Percentiles rank a stretch among this genome's conserved stretches.
phyloP scores from a whole-genome alignment of 2,113 vertebrate genomes.

The Podilymbus podiceps region DNA sequence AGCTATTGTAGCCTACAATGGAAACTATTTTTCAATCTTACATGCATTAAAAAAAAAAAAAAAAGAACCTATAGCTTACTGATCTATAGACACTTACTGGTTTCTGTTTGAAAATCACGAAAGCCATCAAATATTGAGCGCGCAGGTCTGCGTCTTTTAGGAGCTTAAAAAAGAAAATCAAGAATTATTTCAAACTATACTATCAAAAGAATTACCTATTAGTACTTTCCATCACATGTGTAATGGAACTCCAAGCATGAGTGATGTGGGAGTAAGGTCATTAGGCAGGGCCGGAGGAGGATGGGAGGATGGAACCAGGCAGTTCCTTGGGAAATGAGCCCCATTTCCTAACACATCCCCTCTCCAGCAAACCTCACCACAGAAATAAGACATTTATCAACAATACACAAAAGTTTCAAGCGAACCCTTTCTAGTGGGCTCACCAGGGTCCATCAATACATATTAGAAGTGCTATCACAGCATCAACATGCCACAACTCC shows the following conservation, averaged over 20 bases:
- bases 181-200: background rate
- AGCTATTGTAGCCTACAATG: background rate
- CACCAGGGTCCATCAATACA: background rate
- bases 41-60: background rate
- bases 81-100: constrained; percentile 82
- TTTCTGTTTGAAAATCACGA: constrained; percentile 98
- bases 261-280: background rate
- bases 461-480: background rate
- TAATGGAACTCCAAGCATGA: background rate
- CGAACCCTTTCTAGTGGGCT: background rate
- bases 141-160: constrained; percentile 93
- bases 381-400: background rate
- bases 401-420: background rate
- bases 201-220: background rate
- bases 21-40: background rate
- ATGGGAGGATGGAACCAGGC: background rate
- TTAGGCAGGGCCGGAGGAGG: background rate
- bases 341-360: background rate
- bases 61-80: background rate
- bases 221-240: background rate
- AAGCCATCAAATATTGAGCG: constrained; percentile 99
- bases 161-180: constrained; percentile 74
- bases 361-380: background rate
- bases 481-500: background rate
- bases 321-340: background rate